A percentile compares a stretch with the other conserved stretches of the same genome.
phyloP scores from a whole-genome alignment of 2,888 invertebrate species.

The Phyto melanocephala region DNA sequence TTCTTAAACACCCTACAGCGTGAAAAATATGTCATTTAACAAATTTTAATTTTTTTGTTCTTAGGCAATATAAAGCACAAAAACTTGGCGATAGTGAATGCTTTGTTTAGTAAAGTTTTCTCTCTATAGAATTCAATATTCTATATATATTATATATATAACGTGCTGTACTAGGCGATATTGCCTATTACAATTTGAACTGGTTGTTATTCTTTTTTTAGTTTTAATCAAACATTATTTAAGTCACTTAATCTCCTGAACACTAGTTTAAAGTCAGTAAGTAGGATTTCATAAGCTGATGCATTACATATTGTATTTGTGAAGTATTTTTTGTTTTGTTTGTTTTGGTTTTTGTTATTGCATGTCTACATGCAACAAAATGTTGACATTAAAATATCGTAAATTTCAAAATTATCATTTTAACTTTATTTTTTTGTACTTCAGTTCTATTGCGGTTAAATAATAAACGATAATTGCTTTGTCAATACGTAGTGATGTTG shows the following conservation, averaged over 20 bases:
- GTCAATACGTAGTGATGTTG: conserved; percentile 29
- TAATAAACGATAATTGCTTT: conserved; percentile 47
- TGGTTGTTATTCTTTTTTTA: too few relatives aligned
- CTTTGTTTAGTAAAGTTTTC: background rate
- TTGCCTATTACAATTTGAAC: too few relatives aligned
- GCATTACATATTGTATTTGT: conserved; percentile 7
- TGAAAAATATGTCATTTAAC: too few relatives aligned
- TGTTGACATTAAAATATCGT: conserved; percentile 9
- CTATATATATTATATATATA: too few relatives aligned
- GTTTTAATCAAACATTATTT: background rate
- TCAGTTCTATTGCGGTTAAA: conserved; percentile 27
- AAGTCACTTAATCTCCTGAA: background rate
- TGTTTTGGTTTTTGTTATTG: background rate
- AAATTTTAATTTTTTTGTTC: too few relatives aligned
- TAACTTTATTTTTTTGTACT: background rate
- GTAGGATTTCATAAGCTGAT: conserved; percentile 7
- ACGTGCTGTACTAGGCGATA: too few relatives aligned
- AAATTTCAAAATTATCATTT: conserved; percentile 1
- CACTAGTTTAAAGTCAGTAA: background rate
- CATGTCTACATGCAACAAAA: background rate
- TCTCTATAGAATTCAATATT: too few relatives aligned
- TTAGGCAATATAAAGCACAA: too few relatives aligned
- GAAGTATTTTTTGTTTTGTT: background rate
- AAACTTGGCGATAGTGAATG: background rate
- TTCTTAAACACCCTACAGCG: background rate